A percentile compares a stretch with the other conserved stretches of the same genome.
phyloP scores from a whole-genome alignment of 2,888 invertebrate genomes.

The Neelides folsomi region DNA sequence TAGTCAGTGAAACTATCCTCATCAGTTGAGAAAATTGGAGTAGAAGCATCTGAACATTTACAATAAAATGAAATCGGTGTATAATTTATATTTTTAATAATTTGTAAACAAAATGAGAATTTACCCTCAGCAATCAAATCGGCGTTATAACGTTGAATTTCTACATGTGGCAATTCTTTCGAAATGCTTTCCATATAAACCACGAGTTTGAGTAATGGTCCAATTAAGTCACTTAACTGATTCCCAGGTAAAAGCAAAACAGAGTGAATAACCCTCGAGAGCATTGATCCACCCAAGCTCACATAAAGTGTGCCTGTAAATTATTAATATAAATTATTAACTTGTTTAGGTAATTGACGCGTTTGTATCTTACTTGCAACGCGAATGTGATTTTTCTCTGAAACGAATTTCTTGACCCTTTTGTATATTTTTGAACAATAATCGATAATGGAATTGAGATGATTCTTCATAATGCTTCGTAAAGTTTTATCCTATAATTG shows the following conservation, averaged over 20 bases:
- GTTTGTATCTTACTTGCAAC: no score
- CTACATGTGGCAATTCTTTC: constrained; percentile 18
- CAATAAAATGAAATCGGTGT: no score
- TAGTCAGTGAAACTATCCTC: not conserved
- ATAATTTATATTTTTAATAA: not conserved
- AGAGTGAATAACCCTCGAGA: constrained; percentile 46
- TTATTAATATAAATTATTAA: constrained; percentile 6
- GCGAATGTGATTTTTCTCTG: constrained; percentile 3
- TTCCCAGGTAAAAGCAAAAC: constrained; percentile 42
- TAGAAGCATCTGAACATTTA: not conserved
- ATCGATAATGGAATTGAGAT: no score
- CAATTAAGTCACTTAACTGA: constrained; percentile 30
- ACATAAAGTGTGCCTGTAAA: constrained; percentile 42
- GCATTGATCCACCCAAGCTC: constrained; percentile 47
- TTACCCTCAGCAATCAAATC: constrained; percentile 19
- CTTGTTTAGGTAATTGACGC: not conserved
- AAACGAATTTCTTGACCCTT: constrained; percentile 14
- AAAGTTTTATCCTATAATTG: not conserved
- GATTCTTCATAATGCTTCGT: no score
- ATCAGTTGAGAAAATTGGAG: not conserved
- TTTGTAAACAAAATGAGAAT: constrained; percentile 7
- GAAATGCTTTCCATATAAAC: constrained; percentile 34
- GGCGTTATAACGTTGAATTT: constrained; percentile 21
- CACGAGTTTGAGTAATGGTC: constrained; percentile 37
- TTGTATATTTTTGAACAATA: constrained; percentile 10